Evolutionary conservation across 2,888 invertebrate species (phyloP), one percentile per base, ranked within the genome.

Genomic region (Tinea trinotella): DNA sequence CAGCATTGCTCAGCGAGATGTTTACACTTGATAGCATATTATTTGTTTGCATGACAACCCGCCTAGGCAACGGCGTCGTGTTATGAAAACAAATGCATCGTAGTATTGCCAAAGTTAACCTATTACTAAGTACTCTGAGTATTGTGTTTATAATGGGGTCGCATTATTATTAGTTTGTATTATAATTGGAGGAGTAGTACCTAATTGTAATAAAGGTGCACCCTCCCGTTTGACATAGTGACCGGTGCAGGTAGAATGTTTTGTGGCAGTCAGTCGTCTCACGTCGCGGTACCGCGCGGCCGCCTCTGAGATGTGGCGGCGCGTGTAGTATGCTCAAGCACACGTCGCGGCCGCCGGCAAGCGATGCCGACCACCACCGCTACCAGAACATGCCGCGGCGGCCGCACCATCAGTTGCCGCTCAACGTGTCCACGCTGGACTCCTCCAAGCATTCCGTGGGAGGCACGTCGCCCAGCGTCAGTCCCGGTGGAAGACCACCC

Each of bases 281-380:
- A 20, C 5, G 19, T 7, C 12, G 12, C 40, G 13, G 40, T 40
- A n/a, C 13, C 13, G 40, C 40, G 40, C 40, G 40, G 40, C 15
- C 40, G 40, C 30, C 30, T 30, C 30, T n/a, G 64, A 74, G 74
- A 82, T 82, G 83, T 78, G 75, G 71, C 70, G 70, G 69, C 65
- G 64, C 70, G 69, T 66, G 67, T 77, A 81, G 73, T 78, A 92
- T 92, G 92, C 89, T 92, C 88, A 92, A 92, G 83, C 92, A 92
- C 86, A 91, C 91, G 74, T 87, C 86, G 83, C 83, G 84, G 83
- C 83, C 83, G 70, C 76, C 82, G 79, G 81, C 79, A 62, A 80
- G 71, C 71, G 83, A 82, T 81, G 82, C 75, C 68, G 54, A 64
- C 62, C 56, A 88, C 66, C 84, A 80, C 69, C 82, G 86, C 63